Evolutionary conservation across 2,888 invertebrate species (phyloP).

Genomic region (Griposia aprilina): DNA sequence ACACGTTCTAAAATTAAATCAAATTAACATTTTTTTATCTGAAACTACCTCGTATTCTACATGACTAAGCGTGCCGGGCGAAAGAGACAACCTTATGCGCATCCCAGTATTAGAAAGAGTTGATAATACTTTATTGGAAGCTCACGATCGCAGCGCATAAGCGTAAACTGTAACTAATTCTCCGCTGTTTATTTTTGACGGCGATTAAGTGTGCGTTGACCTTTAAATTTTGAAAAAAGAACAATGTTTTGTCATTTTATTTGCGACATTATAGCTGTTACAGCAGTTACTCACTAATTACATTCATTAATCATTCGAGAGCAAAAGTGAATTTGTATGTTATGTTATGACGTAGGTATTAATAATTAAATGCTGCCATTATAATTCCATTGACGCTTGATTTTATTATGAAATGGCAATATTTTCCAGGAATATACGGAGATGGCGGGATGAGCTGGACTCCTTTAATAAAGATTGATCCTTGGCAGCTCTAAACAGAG

Average conservation of each 20-base stretch:
- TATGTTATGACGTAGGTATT: neutral
- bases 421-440: neutral
- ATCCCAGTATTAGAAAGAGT: constrained; percentile 46
- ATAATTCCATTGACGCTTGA: neutral
- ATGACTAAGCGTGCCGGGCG: constrained; percentile 66
- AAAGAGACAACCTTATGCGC: constrained; percentile 57
- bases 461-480: too few relatives aligned
- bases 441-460: too few relatives aligned
- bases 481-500: too few relatives aligned
- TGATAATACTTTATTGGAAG: constrained; percentile 53
- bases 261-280: neutral
- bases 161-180: constrained; percentile 72
- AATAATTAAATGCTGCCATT: neutral
- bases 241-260: neutral
- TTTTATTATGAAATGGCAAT: neutral
- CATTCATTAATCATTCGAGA: constrained; percentile 21
- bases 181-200: constrained; percentile 71
- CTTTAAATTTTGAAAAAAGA: constrained; percentile 40
- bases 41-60: constrained; percentile 35
- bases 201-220: constrained; percentile 72
- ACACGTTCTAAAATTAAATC: neutral
- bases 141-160: constrained; percentile 55
- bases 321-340: neutral
- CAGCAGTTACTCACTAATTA: neutral
- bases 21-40: constrained; percentile 19